Evolutionary conservation across 2,797 vertebrate genomes (phyloP).

Genomic region (Enteromius thamalakanensis): DNA sequence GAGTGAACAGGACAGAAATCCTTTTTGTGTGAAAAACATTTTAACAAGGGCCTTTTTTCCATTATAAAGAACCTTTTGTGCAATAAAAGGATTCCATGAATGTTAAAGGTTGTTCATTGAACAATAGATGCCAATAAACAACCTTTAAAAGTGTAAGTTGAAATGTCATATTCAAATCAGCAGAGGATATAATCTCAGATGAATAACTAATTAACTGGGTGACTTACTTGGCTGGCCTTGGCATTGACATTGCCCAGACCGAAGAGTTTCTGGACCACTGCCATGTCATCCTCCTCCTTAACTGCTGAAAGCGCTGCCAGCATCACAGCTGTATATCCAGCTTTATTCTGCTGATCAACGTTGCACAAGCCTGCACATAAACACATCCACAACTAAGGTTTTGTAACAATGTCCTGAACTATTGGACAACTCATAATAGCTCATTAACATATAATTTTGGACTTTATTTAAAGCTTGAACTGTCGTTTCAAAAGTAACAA

Average conservation of each 20-base stretch:
- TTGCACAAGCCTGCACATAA: constrained; percentile 37
- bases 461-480: neutral
- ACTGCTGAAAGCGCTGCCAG: constrained; percentile 88
- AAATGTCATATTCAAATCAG: constrained; percentile 4
- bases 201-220: neutral
- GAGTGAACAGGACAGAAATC: neutral
- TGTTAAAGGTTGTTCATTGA: neutral
- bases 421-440: neutral
- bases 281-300: constrained; percentile 86
- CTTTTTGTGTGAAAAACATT: neutral
- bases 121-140: neutral
- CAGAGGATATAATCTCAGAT: neutral
- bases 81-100: neutral
- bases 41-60: neutral
- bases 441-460: neutral
- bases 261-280: constrained; percentile 88
- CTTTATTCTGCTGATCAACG: constrained; percentile 92
- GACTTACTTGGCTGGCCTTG: constrained; percentile 90
- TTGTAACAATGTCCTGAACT: neutral
- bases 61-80: neutral
- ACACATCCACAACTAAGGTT: neutral
- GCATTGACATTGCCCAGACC: constrained; percentile 88
- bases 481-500: neutral
- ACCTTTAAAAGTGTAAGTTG: neutral
- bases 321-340: constrained; percentile 96